Evolutionary conservation across 1,140 invertebrate species (phyloP).

Genomic region (Anastrepha obliqua): DNA sequence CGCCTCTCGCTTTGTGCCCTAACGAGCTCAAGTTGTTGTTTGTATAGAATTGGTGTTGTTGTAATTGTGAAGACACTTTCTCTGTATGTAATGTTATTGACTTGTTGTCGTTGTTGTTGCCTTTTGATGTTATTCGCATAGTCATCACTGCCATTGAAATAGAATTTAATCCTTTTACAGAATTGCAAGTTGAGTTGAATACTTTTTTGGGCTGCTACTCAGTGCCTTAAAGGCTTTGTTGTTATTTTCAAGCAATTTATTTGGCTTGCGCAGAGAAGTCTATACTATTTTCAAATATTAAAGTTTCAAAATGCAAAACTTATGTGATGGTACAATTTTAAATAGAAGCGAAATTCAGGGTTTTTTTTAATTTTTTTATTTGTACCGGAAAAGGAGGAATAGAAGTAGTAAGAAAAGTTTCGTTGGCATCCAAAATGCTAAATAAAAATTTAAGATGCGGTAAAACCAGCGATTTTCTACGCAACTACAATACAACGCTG

Average conservation of each 20-base stretch:
- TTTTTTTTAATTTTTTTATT: no score
- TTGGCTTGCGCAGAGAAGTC: not conserved
- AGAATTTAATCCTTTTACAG: not conserved
- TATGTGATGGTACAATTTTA: no score
- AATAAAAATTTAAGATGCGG: no score
- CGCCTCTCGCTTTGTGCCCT: not conserved
- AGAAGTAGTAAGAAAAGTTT: no score
- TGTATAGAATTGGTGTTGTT: not conserved
- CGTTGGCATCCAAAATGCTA: no score
- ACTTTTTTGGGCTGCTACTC: not conserved
- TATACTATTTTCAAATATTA: no score
- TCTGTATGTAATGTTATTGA: no score
- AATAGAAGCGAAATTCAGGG: no score
- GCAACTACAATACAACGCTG: no score
- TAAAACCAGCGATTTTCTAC: no score
- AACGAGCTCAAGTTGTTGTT: constrained; percentile 41
- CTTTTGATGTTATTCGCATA: not conserved
- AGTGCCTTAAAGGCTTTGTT: not conserved
- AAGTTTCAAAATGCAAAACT: no score
- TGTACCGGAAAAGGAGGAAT: no score
- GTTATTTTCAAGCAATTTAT: not conserved
- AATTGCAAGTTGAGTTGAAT: not conserved
- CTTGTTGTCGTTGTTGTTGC: not conserved
- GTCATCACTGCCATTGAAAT: constrained; percentile 10
- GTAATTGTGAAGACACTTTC: not conserved